These are phyloP conservation scores for Thalpophila matura DNA, from an alignment of 2,888 invertebrate genomes.

Conservation along the genomic window DNA sequence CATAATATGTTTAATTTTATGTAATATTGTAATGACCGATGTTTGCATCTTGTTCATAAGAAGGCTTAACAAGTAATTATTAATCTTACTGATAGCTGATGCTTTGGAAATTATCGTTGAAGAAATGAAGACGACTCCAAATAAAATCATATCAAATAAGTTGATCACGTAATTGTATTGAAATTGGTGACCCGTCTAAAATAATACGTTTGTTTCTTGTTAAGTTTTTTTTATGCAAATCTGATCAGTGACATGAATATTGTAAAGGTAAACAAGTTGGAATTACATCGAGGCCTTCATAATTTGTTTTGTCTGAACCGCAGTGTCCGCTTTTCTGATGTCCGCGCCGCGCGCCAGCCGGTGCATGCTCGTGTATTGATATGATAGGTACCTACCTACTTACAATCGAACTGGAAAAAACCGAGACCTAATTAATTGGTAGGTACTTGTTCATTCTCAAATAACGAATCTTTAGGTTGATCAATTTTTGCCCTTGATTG, in stretches of 20 bases:
- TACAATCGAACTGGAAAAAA: slow-evolving; percentile 76
- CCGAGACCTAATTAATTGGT: slow-evolving; percentile 70
- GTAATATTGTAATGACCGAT: background rate
- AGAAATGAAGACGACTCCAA: background rate
- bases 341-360: background rate
- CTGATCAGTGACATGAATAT: slow-evolving; percentile 49
- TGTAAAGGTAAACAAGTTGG: slow-evolving; percentile 64
- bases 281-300: slow-evolving; percentile 61
- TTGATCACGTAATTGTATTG: background rate
- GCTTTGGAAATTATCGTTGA: background rate
- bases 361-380: slow-evolving; percentile 26
- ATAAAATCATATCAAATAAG: background rate
- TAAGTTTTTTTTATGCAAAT: slow-evolving; percentile 43
- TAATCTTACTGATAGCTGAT: background rate
- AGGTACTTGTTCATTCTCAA: slow-evolving; percentile 67
- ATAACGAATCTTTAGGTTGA: slow-evolving; percentile 77
- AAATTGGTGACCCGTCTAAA: background rate
- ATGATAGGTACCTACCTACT: slow-evolving; percentile 41
- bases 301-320: slow-evolving; percentile 59
- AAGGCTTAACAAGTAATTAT: too few relatives aligned
- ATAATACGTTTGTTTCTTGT: slow-evolving; percentile 31
- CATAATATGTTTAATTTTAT: background rate
- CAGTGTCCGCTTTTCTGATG: slow-evolving; percentile 53
- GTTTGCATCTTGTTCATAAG: slow-evolving; percentile 2
- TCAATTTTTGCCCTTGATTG: slow-evolving; percentile 76